Conservation (phyloP, 2,113 vertebrate genomes). For the Arvicanthis niloticus region DNA sequence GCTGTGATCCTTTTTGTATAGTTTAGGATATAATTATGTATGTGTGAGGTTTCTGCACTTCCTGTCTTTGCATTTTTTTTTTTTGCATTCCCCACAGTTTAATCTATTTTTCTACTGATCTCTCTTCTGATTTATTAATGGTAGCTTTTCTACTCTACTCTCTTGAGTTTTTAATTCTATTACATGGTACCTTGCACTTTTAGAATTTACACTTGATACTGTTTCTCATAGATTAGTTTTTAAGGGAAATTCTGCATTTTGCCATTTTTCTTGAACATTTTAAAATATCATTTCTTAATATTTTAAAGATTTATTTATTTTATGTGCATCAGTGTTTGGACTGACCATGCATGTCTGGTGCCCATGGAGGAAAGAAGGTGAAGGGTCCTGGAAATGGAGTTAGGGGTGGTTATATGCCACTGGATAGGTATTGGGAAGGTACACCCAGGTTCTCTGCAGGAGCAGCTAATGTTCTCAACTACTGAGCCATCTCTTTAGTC, state of each 20-base stretch:
- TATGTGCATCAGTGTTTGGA: background rate
- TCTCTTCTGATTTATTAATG: background rate
- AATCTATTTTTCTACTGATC: background rate
- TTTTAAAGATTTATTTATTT: background rate
- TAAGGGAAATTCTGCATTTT: slow-evolving; percentile 29
- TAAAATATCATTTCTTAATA: background rate
- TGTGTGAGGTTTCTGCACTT: background rate
- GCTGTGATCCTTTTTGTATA: background rate
- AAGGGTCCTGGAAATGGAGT: background rate
- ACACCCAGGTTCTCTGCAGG: background rate
- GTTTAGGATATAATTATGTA: background rate
- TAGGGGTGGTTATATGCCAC: background rate
- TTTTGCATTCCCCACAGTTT: background rate
- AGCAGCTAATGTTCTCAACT: background rate
- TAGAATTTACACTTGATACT: background rate
- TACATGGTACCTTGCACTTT: background rate
- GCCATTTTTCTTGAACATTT: slow-evolving; percentile 37
- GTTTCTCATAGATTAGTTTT: background rate
- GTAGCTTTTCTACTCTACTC: background rate
- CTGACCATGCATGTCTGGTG: background rate
- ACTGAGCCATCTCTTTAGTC: background rate
- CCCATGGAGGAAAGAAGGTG: background rate
- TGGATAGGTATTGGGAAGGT: background rate
- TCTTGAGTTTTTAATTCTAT: slow-evolving; percentile 22
- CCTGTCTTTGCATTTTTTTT: background rate